Evolutionary conservation across 2,113 vertebrate species (phyloP), one percentile per base, ranked within the genome.

Genomic region (Hippocampus zosterae): DNA sequence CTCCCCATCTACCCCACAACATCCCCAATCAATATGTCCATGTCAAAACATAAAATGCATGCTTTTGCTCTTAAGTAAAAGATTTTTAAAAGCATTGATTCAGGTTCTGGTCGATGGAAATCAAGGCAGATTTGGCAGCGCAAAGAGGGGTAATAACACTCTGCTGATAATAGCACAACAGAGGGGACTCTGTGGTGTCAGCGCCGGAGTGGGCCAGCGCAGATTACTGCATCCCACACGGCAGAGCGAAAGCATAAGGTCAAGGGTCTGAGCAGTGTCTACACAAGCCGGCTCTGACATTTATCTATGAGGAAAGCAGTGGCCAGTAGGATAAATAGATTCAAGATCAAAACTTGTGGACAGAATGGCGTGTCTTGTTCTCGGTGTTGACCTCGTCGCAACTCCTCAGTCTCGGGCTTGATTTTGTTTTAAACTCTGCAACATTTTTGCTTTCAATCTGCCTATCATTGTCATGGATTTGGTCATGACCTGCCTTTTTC

Each of bases 61-160:
- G 95, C 93, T 95, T 95, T 93, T 95, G 93, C 95, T 97, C 94
- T 98, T 96, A 97, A 95, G 93, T 93, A 95, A 96, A 96, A 96
- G 94, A 94, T 95, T 96, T 96, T 97, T 97, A 96, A 97, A 97
- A 97, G 95, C 95, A 97, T 97, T 92, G 95, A 97, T 97, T 95
- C 86, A 48, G 77, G 86, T 89, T 91, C 85, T 82, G 93, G 94
- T 97, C 95, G 92, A 95, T 96, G 91, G 87, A 94, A 95, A 95
- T 95, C 91, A 92, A 93, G 90, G 91, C 80, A 79, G 86, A 92
- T 92, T 93, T 92, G 91, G n/a, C 87, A 87, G 90, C 92, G 92
- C 92, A 93, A 94, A 94, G 94, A 93, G 90, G 87, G 91, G 89
- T 92, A 93, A 93, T 94, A 93, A 95, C 93, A 93, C 92, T 94